A percentile compares a stretch with the other conserved stretches of the same genome.
Conservation (phyloP, 2,888 invertebrate species). For the Iselma pallidipennis region DNA sequence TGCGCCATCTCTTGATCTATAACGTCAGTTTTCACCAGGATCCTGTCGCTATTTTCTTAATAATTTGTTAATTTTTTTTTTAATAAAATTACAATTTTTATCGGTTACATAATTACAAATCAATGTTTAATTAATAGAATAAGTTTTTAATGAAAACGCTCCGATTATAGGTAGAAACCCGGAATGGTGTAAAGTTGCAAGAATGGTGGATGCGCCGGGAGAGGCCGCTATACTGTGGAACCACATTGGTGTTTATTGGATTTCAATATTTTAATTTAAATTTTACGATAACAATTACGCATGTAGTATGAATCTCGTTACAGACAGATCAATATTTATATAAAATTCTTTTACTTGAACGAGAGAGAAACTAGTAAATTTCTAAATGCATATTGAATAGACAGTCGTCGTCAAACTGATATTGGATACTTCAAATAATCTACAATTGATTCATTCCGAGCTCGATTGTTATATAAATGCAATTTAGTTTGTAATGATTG, state of each 20-base stretch:
- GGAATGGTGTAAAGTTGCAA: background rate
- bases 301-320: no score
- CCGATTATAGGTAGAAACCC: background rate
- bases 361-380: no score
- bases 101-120: no score
- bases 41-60: no score
- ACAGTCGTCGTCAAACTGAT: conserved; percentile 6
- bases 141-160: background rate
- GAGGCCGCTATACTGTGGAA: background rate
- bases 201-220: conserved; percentile 13
- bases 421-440: conserved; percentile 8
- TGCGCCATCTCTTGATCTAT: conserved; percentile 35
- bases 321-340: no score
- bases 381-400: no score
- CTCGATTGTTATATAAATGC: background rate
- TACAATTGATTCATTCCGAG: conserved; percentile 4
- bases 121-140: no score
- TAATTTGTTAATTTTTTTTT: no score
- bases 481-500: conserved; percentile 5
- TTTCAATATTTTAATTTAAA: background rate
- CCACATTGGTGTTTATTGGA: background rate
- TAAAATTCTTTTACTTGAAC: no score
- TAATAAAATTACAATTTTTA: no score
- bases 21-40: no score
- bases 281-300: no score